These are phyloP conservation scores for Brachionus sp. DNA, from an alignment of 1,140 invertebrate species.

Conservation along the genomic window DNA sequence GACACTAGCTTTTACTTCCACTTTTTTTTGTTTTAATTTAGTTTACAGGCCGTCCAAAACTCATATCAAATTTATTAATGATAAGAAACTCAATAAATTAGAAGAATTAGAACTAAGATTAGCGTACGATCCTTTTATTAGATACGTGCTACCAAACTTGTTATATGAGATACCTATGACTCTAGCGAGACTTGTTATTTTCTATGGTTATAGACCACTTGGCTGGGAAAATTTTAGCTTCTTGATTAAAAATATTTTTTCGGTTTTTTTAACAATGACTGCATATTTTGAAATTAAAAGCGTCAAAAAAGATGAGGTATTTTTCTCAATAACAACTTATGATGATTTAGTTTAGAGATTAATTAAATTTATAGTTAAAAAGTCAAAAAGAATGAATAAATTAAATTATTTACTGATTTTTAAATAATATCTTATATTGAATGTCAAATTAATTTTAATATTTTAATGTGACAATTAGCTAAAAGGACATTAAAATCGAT, in stretches of 20 bases:
- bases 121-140: constrained; percentile 1
- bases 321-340: constrained; percentile 15
- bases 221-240: constrained; percentile 39
- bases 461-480: too few relatives aligned
- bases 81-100: constrained; percentile 16
- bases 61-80: not conserved
- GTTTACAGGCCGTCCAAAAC: not conserved
- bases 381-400: too few relatives aligned
- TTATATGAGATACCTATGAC: constrained; percentile 38
- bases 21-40: constrained; percentile 22
- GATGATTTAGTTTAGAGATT: not conserved
- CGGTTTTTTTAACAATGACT: constrained; percentile 26
- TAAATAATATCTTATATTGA: too few relatives aligned
- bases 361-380: too few relatives aligned
- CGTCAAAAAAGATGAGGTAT: not conserved
- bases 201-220: constrained; percentile 9
- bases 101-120: constrained; percentile 14
- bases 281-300: constrained; percentile 30
- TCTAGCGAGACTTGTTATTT: not conserved
- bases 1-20: constrained; percentile 12
- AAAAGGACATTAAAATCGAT: too few relatives aligned
- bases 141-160: not conserved
- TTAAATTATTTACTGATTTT: not conserved
- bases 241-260: constrained; percentile 15
- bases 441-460: too few relatives aligned